Evolutionary conservation across 2,888 invertebrate species (phyloP), one percentile per base, ranked within the genome.

Genomic region (Mesodorylaimus sp.): DNA sequence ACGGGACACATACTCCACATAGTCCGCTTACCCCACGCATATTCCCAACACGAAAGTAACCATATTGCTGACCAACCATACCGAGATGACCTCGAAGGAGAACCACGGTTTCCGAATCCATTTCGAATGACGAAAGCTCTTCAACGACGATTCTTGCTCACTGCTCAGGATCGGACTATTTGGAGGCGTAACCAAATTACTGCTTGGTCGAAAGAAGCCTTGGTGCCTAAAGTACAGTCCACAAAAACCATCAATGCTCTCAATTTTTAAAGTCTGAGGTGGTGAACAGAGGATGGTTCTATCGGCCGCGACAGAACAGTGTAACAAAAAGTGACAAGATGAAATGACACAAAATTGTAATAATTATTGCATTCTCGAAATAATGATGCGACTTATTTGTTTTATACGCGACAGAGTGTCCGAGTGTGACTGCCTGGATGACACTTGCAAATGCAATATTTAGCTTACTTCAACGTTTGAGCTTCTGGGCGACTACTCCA

Each of bases 401-500:
- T n/a, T n/a, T n/a, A n/a, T n/a, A n/a, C n/a, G n/a, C n/a, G n/a
- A n/a, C n/a, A n/a, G n/a, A n/a, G n/a, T n/a, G n/a, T n/a, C 26
- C 63, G 55, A 16, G 42, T n/a, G n/a, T n/a, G 37, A 29, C 32
- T 26, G n/a, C 47, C 47, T 7, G 24, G 44, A 19, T 43, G 26
- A 27, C n/a, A n/a, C n/a, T n/a, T n/a, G n/a, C 10, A 32, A 7
- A 41, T 13, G 10, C 5, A 13, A 19, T 19, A 21, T 3, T 7
- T 19, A 48, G 3, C 72, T 68, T 68, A 83, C 82, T 86, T 87
- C 51, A 87, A 86, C 32, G 86, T 86, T 58, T 78, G 72, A 68
- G 84, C 83, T 69, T 88, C 87, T 1, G 83, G 84, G 57, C 86
- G 77, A 66, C 83, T 84, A 71, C 84, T 86, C 87, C 87, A 89